Evolutionary conservation across 2,888 invertebrate species (phyloP).

Genomic region (Drosophila mimica): DNA sequence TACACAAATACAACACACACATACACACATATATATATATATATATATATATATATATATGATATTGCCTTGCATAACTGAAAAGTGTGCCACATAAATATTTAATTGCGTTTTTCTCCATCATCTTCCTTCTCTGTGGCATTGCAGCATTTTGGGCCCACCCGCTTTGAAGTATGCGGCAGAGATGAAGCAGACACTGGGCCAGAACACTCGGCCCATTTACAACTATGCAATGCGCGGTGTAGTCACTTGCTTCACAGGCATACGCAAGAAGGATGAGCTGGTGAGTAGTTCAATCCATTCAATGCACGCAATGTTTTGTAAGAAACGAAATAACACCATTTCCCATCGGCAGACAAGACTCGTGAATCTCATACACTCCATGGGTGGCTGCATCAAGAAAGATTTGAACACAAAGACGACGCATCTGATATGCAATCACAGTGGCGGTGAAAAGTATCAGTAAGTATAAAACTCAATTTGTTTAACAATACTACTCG

Average conservation of each 20-base stretch:
- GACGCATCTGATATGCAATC: conserved; percentile 96
- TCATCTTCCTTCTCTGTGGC: conserved; percentile 29
- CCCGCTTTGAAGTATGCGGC: conserved; percentile 92
- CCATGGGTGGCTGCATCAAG: conserved; percentile 98
- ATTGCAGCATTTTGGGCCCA: conserved; percentile 90
- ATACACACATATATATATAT: background rate
- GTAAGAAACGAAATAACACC: background rate
- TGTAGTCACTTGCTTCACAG: conserved; percentile 95
- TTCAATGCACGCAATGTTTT: background rate
- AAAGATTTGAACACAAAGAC: conserved; percentile 95
- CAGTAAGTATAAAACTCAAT: conserved; percentile 85
- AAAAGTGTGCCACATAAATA: conserved; percentile 80
- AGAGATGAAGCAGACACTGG: conserved; percentile 89
- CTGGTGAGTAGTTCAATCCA: conserved; percentile 87
- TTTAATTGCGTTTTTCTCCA: conserved; percentile 54
- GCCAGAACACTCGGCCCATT: conserved; percentile 91
- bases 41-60: too few relatives aligned
- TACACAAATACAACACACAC: conserved; percentile 3
- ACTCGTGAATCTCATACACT: conserved; percentile 95
- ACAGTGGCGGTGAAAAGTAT: conserved; percentile 96
- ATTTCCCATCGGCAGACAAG: conserved; percentile 87
- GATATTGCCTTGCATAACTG: conserved; percentile 73
- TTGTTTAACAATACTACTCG: background rate
- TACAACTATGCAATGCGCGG: conserved; percentile 95
- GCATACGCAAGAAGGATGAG: conserved; percentile 95